These are phyloP conservation scores for Crossoptilon crossoptilon DNA, from an alignment of 2,797 vertebrate species.

Conservation along the genomic window DNA sequence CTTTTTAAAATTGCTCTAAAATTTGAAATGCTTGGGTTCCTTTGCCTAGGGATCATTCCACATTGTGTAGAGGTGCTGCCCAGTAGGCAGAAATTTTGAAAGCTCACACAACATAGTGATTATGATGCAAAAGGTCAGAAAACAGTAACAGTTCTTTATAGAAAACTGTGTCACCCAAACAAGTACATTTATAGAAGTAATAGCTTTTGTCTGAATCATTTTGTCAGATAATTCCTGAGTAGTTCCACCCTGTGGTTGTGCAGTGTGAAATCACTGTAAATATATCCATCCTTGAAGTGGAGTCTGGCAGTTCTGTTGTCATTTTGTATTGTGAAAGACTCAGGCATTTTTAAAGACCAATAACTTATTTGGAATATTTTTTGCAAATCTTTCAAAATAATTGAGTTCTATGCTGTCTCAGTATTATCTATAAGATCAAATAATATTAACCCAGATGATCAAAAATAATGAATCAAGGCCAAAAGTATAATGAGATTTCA, in stretches of 20 bases:
- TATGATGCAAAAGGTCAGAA: neutral
- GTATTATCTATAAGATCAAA: neutral
- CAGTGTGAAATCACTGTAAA: neutral
- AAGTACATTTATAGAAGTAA: neutral
- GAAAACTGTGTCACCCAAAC: neutral
- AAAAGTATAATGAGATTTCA: conserved; percentile 1
- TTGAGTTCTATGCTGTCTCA: neutral
- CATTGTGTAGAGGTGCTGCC: neutral
- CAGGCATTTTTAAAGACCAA: neutral
- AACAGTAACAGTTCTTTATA: neutral
- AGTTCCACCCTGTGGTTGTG: neutral
- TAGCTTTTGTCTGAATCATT: neutral
- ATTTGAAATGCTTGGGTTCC: neutral
- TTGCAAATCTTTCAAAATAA: neutral
- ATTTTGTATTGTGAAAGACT: neutral
- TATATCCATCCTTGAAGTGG: neutral
- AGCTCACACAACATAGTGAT: neutral
- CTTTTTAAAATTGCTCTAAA: neutral
- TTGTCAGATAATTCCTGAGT: neutral
- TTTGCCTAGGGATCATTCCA: neutral
- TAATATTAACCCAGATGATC: neutral
- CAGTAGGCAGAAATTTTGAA: neutral
- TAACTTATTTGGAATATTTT: neutral
- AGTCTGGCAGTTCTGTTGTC: neutral
- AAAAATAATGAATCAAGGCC: neutral